Base-by-base conservation (phyloP, 2,888 invertebrate genomes). In the Drosophila macrospina region DNA sequence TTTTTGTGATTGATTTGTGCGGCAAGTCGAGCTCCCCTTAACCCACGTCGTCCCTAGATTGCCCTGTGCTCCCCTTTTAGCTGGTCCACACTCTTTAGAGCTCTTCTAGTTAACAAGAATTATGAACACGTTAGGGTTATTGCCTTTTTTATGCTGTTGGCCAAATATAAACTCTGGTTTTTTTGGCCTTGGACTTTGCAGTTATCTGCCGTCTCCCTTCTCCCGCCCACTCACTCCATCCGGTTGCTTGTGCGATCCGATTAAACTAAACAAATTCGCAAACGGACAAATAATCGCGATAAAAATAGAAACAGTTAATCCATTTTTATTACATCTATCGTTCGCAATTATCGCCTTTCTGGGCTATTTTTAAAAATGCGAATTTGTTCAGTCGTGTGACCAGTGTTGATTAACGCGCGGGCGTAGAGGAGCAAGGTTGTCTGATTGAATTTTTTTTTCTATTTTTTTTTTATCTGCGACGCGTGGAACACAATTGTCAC, bases 281-380 rank as follows among this genome's bases (percentile, higher is more conserved):
- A 5, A 8, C 7, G 6, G 28, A 28, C 28, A 15, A 55, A 75
- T 45, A 61, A 74, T 61, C 37, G 65, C 5, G 20, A 55, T 47
- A 48, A 74, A 85, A 85, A 80, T 80, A 80, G 74, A 74, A 45
- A 7, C 34, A 16, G 16, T 52, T 24, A 34, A 42, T 65, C 50
- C 56, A 64, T 41, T 69, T 64, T 64, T 54, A 60, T 67, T 50
- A 56, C 65, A 63, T 62, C 62, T 69, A 34, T 26, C 57, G 45
- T 57, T 45, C 28, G 56, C 63, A 83, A 83, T 82, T 81, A 81
- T 62, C 80, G 80, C 66, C 62, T 60, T 56, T 32, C 65, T 50
- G 41, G 16, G 63, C 80, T 86, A 81, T 81, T 86, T 80, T 70
- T 70, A 56, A 70, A 70, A 36, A 11, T 11, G 34, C 20, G n/a